Conservation (phyloP, 1,140 invertebrate genomes). For the Trichonephila inaurata region DNA sequence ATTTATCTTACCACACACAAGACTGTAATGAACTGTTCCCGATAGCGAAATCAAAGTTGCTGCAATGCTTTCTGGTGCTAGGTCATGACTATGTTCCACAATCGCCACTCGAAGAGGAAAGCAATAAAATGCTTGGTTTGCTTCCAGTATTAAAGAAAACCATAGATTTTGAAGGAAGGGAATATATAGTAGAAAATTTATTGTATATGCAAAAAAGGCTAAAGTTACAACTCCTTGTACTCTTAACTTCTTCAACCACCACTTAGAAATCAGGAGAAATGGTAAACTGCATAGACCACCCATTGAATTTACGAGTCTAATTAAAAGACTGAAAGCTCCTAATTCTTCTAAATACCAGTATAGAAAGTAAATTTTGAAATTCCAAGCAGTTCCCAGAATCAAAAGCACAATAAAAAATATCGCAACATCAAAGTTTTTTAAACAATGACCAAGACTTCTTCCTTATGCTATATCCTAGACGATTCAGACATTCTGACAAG, state of each 20-base stretch:
- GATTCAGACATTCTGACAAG: neutral
- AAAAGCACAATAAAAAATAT: constrained; percentile 28
- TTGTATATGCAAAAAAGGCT: constrained; percentile 9
- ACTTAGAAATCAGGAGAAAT: constrained; percentile 31
- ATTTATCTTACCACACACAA: too few relatives aligned
- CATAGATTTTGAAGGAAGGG: constrained; percentile 33
- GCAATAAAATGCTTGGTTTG: neutral
- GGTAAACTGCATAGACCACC: constrained; percentile 50
- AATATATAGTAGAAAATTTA: constrained; percentile 10
- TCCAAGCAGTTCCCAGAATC: constrained; percentile 34
- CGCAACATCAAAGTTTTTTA: constrained; percentile 15
- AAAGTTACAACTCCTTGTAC: neutral
- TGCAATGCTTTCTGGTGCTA: constrained; percentile 47
- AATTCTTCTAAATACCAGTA: constrained; percentile 36
- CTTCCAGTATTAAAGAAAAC: neutral
- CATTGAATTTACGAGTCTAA: neutral
- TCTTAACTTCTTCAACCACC: constrained; percentile 59
- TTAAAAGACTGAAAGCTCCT: neutral
- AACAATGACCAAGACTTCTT: constrained; percentile 37
- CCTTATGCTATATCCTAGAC: constrained; percentile 44
- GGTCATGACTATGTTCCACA: neutral
- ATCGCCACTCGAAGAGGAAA: constrained; percentile 59
- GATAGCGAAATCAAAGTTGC: constrained; percentile 31
- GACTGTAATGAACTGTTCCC: constrained; percentile 45
- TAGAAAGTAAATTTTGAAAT: constrained; percentile 27